Conservation (phyloP, 2,888 invertebrate species). For the Drosophila longiperda region DNA sequence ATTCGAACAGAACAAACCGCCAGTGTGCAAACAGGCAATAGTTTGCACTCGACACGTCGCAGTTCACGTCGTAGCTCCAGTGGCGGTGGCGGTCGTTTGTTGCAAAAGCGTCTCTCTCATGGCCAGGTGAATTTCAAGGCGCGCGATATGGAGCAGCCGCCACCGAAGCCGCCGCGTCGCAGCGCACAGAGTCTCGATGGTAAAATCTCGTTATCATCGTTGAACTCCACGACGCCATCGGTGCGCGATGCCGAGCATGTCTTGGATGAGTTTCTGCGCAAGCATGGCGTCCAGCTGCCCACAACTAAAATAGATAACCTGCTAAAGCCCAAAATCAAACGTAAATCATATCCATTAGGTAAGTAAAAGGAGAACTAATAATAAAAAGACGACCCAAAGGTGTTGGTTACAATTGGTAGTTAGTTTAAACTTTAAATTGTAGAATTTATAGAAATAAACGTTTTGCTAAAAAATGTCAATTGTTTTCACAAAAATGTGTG, state of each 20-base stretch:
- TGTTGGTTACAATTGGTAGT: conserved; percentile 20
- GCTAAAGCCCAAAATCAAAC: conserved; percentile 45
- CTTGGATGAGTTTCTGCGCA: conserved; percentile 77
- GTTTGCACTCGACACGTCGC: conserved; percentile 34
- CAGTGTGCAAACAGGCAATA: conserved; percentile 27
- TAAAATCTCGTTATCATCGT: conserved; percentile 61
- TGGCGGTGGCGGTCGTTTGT: conserved; percentile 75
- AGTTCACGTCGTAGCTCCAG: conserved; percentile 62
- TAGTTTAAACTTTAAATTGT: conserved; percentile 15
- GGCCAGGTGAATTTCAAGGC: conserved; percentile 69
- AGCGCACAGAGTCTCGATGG: conserved; percentile 66
- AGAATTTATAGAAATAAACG: conserved; percentile 6
- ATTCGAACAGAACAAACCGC: conserved; percentile 26
- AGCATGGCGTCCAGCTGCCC: conserved; percentile 69
- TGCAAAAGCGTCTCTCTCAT: conserved; percentile 80
- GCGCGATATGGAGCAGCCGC: conserved; percentile 68
- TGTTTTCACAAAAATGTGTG: not conserved
- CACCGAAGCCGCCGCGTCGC: conserved; percentile 83
- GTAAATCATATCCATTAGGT: conserved; percentile 76
- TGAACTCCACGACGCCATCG: conserved; percentile 77
- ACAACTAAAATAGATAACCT: conserved; percentile 11
- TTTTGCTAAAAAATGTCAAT: not conserved
- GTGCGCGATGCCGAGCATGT: conserved; percentile 81
- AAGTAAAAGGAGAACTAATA: conserved; percentile 52
- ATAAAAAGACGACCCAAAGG: conserved; percentile 9